Evolutionary conservation across 1,140 invertebrate genomes (phyloP), one percentile per base, ranked within the genome.

Genomic region (Sminthurinus signatus): DNA sequence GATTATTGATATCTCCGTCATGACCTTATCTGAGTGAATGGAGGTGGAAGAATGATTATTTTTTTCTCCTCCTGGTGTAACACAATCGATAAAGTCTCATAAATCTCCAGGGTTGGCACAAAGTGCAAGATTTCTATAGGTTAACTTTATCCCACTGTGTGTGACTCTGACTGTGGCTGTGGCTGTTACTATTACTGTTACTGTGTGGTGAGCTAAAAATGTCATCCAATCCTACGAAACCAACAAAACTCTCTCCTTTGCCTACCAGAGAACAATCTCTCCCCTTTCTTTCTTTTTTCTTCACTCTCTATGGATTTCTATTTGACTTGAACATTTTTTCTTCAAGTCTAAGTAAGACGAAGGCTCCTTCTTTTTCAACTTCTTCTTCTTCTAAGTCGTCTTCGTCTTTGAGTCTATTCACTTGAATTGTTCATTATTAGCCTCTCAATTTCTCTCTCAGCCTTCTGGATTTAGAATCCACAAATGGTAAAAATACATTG

Each of bases 31-130:
- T 56, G 55, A 64, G 60, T 69, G 67, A 65, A 65, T 61, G 64
- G 55, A 62, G 64, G 68, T 69, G 68, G 63, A 69, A 69, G 63
- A 69, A 65, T 65, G 63, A 65, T 69, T 65, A 65, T 65, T 69
- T 69, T n/a, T 63, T 65, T 64, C 57, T 68, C 62, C 60, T 62
- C 44, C 39, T 66, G 60, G 63, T 69, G 68, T 65, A 66, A 60
- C 60, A 64, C 50, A 63, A 69, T 65, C 64, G 63, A 69, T 65
- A 65, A 66, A 65, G 60, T 58, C 63, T 65, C 68, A 69, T 69
- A 69, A 69, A 69, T 69, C 64, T 63, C 57, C 12, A 42, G 21
- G 36, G 19, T 59, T 59, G 57, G 57, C 43, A 64, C 55, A 55
- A 56, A 63, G 36, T 56, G 27, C 42, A 50, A 63, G 46, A 64